Conservation (phyloP, 2,113 vertebrate genomes). For the Condylura cristata region DNA sequence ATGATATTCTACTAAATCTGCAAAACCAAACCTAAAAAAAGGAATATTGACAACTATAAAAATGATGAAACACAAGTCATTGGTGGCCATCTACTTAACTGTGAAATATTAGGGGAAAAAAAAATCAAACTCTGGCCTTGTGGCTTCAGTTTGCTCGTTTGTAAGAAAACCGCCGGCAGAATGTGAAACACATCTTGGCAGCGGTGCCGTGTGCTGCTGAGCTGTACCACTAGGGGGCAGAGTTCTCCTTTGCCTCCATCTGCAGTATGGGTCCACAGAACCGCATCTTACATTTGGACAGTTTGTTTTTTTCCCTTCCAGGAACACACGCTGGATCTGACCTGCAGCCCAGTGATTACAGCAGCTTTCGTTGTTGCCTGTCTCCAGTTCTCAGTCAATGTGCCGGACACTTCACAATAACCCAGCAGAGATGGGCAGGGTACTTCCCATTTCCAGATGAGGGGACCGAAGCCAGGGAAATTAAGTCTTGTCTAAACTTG, state of each 20-base stretch:
- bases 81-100: background rate
- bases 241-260: background rate
- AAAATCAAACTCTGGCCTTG: background rate
- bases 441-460: background rate
- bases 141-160: background rate
- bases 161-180: background rate
- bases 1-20: background rate
- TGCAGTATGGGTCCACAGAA: background rate
- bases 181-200: background rate
- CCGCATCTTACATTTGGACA: background rate
- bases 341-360: rapidly evolving
- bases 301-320: background rate
- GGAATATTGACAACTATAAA: background rate
- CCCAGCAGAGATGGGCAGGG: background rate
- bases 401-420: background rate
- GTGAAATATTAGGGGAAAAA: background rate
- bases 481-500: background rate
- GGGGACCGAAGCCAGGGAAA: background rate
- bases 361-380: background rate
- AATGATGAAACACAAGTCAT: too few relatives aligned
- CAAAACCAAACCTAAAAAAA: background rate
- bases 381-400: background rate
- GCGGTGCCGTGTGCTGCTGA: background rate
- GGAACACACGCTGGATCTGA: background rate
- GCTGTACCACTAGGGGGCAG: background rate